Conservation (phyloP, 2,113 vertebrate species). For the Galeopterus variegatus region DNA sequence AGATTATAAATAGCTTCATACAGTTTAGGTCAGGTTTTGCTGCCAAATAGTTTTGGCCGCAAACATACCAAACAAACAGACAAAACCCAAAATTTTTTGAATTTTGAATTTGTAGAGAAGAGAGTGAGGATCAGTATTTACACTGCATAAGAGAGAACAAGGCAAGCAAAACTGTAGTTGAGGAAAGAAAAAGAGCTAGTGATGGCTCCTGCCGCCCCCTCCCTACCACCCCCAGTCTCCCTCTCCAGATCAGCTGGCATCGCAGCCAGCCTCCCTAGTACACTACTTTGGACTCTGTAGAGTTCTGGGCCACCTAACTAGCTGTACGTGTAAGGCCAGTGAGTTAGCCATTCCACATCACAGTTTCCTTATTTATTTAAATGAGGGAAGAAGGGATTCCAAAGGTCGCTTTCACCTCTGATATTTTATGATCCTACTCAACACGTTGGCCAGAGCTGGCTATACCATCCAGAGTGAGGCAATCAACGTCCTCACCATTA, state of each 20-base stretch:
- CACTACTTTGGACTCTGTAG: neutral
- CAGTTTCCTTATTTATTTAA: constrained; percentile 1
- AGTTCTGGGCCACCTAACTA: neutral
- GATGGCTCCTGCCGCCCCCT: neutral
- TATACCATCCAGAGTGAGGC: neutral
- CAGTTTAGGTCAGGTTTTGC: constrained; percentile 44
- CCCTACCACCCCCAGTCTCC: neutral
- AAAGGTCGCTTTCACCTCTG: neutral
- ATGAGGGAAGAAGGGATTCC: neutral
- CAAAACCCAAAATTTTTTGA: constrained; percentile 36
- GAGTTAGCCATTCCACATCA: neutral
- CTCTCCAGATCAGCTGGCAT: fast-evolving
- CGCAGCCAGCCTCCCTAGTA: neutral
- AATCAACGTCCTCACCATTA: neutral
- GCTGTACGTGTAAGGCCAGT: neutral
- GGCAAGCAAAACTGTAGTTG: neutral
- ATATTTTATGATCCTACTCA: neutral
- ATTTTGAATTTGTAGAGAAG: neutral
- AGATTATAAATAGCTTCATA: constrained; percentile 58
- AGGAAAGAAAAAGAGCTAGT: neutral
- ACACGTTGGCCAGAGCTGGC: neutral
- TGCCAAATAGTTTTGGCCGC: constrained; percentile 65
- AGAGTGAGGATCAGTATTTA: neutral
- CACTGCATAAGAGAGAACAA: neutral
- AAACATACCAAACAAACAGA: constrained; percentile 38